Evolutionary conservation across 1,140 invertebrate genomes (phyloP), one percentile per base, ranked within the genome.

Genomic region (Riptortus pedestris): DNA sequence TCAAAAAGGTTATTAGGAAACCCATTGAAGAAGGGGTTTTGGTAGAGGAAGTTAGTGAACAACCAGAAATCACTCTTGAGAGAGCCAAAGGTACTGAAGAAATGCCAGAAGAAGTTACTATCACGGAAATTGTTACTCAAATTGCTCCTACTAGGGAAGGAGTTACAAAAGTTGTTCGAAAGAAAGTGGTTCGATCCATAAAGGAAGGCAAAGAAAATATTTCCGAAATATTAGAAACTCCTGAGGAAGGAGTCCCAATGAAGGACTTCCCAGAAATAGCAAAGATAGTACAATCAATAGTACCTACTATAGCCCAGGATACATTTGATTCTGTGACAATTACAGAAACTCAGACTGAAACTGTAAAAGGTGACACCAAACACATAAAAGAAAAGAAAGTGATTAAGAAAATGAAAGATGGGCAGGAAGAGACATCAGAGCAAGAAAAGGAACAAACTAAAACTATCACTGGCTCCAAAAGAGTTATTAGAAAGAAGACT

Each of bases 161-260:
- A 59, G 67, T 57, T 24, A 57, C 22, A 18, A 66, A 48, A 67
- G 71, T 18, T 67, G 67, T 67, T n/a, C 73, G 75, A 55, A 73
- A 47, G 69, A 72, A 68, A 67, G 68, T 22, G 47, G 65, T 29
- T 62, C 70, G 59, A 70, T 62, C 27, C 12, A 63, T 66, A 20
- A 67, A 65, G 26, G 66, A 62, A 5, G 69, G 63, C 12, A 65
- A 64, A 45, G 66, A 70, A 63, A 55, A 33, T 18, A 62, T 68
- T 3, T 77, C 74, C 11, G 75, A 70, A 48, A 26, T 63, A 11
- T 60, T 66, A 48, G 59, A 70, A 65, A 65, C 55, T 14, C 67
- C 66, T 1, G 18, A 24, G 28, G 63, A 65, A 64, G 63, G 58
- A 29, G n/a, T n/a, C n/a, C n/a, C n/a, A n/a, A n/a, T n/a, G n/a